A percentile compares a stretch with the other conserved stretches of the same genome.
Conservation (phyloP, 2,113 vertebrate species). For the Cichladusa arquata region DNA sequence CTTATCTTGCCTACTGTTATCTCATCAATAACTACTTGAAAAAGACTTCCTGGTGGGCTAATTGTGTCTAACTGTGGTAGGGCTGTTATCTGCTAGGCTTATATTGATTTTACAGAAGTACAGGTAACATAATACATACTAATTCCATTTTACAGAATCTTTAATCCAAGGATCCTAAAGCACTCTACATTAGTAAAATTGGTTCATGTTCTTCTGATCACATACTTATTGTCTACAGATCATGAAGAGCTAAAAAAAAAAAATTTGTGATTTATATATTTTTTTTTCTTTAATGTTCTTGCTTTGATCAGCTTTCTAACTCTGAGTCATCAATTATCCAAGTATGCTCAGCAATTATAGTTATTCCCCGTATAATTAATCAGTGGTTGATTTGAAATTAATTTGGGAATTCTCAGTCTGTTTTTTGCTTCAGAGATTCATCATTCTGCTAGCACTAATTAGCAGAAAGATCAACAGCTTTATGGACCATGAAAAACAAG, state of each 20-base stretch:
- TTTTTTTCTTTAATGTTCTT: background rate
- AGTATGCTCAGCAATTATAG: background rate
- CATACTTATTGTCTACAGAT: background rate
- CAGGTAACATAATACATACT: background rate
- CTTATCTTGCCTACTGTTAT: background rate
- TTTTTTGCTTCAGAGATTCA: constrained; percentile 8
- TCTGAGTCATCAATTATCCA: background rate
- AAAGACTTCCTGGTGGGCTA: background rate
- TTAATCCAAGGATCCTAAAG: background rate
- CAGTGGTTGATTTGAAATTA: background rate
- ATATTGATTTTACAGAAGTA: background rate
- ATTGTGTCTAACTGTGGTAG: background rate
- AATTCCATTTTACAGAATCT: background rate
- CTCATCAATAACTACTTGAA: background rate
- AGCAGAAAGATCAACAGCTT: constrained; percentile 30
- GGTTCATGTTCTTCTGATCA: background rate
- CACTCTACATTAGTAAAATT: background rate
- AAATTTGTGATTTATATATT: background rate
- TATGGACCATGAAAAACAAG: constrained; percentile 28
- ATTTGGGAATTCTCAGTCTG: background rate
- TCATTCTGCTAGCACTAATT: background rate
- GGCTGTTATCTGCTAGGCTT: background rate
- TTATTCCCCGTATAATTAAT: background rate
- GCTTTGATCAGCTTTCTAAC: background rate
- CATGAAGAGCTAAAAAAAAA: background rate